Evolutionary conservation across 2,113 vertebrate species (phyloP), one percentile per base, ranked within the genome.

Genomic region (Aptenodytes forsteri): DNA sequence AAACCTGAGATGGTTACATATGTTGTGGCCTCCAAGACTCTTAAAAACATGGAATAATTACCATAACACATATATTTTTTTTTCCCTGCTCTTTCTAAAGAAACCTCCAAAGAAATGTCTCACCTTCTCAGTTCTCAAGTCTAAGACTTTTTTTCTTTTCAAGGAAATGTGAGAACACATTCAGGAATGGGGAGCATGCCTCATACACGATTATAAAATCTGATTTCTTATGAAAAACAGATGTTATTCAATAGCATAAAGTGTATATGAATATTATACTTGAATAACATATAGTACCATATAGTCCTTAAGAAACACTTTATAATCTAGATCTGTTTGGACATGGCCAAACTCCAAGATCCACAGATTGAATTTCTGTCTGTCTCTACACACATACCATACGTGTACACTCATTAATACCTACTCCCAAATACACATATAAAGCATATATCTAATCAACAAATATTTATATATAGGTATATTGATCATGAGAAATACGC

Each of bases 71-170:
- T 77, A 26, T 36, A 11, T 65, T 85, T 55, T 58, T 54, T 38
- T 1, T 27, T 90, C 58, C 42, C 42, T 42, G 14, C 32, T 69
- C 58, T 78, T 86, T 92, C 88, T 92, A 66, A 76, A 92, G 79
- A 71, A 95, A 83, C 27, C 66, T 95, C 92, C 59, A 64, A 75
- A 96, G 87, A 89, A 91, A 93, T 79, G 77, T 94, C 84, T 97
- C 95, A 96, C 91, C 96, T 97, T 95, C 96, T 96, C 94, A 96
- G 75, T 92, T 96, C 96, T 95, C 97, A 90, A 86, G 86, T 42
- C 78, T 42, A 66, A 77, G 87, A 36, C 38, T 66, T 65, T 71
- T 40, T 55, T 95, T 73, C 40, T 92, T 79, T 66, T 81, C 89
- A 81, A 70, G 91, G 82, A 76, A 96, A 96, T 64, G 75, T 96